phyloP scores from a whole-genome alignment of 2,113 vertebrate species.

The Neolamprologus toae region DNA sequence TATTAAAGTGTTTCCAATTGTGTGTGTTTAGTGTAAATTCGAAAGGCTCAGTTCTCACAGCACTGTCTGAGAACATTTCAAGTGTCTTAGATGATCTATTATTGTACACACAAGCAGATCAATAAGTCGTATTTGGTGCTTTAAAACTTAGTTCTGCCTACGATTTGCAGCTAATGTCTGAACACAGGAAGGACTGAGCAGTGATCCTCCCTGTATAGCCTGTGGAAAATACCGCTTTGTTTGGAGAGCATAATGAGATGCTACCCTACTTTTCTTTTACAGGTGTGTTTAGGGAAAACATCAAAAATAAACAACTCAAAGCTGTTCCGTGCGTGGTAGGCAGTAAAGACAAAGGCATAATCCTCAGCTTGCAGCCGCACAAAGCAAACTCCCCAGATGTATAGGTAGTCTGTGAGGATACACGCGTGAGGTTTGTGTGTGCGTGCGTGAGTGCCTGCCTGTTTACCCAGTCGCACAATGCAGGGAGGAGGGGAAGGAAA shows the following conservation, averaged over 20 bases:
- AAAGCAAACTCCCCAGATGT: constrained; percentile 21
- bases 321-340: background rate
- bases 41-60: background rate
- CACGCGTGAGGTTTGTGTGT: background rate
- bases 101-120: background rate
- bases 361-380: constrained; percentile 11
- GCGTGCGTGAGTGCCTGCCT: background rate
- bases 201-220: background rate
- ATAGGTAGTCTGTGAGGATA: background rate
- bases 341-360: constrained; percentile 20
- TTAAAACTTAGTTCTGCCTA: background rate
- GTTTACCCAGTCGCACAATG: constrained; percentile 47
- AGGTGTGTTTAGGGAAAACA: constrained; percentile 39
- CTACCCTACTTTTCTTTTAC: constrained; percentile 36
- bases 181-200: background rate
- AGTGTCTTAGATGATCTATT: background rate
- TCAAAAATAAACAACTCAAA: constrained; percentile 20
- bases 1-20: background rate
- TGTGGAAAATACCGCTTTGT: background rate
- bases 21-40: background rate
- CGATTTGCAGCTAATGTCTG: background rate
- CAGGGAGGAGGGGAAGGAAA: constrained; percentile 51
- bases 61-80: background rate
- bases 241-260: constrained; percentile 24
- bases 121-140: background rate